Evolutionary conservation across 2,797 vertebrate genomes (phyloP).

Genomic region (Channallabes apus): DNA sequence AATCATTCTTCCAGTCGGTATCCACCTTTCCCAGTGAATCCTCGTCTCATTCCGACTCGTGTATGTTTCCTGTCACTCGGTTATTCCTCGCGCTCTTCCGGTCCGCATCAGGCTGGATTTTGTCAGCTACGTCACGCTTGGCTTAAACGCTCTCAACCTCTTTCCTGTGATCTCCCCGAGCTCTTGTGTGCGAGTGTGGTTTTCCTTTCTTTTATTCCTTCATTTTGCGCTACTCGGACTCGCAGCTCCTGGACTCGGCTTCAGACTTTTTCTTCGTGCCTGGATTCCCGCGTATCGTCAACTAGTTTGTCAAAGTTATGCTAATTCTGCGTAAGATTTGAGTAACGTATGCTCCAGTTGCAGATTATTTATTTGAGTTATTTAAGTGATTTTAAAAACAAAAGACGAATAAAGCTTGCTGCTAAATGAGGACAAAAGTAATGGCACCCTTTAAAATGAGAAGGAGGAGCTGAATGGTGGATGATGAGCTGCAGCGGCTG

Average conservation of each 20-base stretch:
- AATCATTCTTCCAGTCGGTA: background rate
- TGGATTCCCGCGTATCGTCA: background rate
- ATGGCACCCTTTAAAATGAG: background rate
- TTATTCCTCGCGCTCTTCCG: constrained; percentile 14
- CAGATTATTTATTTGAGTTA: background rate
- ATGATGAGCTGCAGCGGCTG: no score
- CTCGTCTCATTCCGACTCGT: background rate
- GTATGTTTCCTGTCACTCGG: background rate
- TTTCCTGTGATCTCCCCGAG: background rate
- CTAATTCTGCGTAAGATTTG: background rate
- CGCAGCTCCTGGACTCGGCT: no score
- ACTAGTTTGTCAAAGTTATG: background rate
- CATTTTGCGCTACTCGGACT: background rate
- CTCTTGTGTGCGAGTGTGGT: background rate
- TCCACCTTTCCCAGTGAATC: background rate
- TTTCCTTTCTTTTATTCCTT: background rate
- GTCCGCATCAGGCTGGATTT: background rate
- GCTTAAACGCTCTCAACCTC: background rate
- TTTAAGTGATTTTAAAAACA: background rate
- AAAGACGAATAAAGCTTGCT: background rate
- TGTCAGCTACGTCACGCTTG: background rate
- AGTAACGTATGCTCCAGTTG: background rate
- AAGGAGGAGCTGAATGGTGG: background rate
- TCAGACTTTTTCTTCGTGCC: background rate
- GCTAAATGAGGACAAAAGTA: background rate